Percentiles rank a stretch among this genome's conserved stretches.
These are phyloP conservation scores for Egretta garzetta DNA, from an alignment of 2,113 vertebrate genomes.

Conservation along the genomic window DNA sequence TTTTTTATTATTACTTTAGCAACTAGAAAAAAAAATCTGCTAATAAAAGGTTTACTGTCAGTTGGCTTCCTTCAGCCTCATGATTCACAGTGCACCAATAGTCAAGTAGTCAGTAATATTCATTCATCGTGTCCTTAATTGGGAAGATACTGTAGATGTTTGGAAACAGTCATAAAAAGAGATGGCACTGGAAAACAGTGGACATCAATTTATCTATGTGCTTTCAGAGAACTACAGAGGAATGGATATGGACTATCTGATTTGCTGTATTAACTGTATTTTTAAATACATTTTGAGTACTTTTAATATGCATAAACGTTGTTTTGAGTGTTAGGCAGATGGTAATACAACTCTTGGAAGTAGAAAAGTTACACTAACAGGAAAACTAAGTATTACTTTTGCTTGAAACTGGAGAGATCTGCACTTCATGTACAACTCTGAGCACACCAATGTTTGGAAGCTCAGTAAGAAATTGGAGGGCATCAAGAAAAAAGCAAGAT, in stretches of 20 bases:
- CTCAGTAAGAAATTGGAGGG: neutral
- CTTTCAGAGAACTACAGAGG: neutral
- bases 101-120: neutral
- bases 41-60: neutral
- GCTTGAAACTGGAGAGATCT: neutral
- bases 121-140: neutral
- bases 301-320: neutral
- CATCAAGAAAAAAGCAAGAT: neutral
- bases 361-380: neutral
- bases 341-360: neutral
- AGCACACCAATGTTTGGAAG: neutral
- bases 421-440: accelerated
- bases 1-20: neutral
- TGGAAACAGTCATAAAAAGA: neutral
- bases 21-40: neutral
- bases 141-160: neutral
- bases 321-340: neutral
- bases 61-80: neutral
- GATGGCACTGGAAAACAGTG: neutral
- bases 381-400: neutral
- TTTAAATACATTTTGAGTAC: neutral
- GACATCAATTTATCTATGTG: neutral
- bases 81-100: neutral
- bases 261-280: neutral
- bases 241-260: neutral